Base-by-base conservation (phyloP, 2,113 vertebrate species). In the Haplochromis burtoni region DNA sequence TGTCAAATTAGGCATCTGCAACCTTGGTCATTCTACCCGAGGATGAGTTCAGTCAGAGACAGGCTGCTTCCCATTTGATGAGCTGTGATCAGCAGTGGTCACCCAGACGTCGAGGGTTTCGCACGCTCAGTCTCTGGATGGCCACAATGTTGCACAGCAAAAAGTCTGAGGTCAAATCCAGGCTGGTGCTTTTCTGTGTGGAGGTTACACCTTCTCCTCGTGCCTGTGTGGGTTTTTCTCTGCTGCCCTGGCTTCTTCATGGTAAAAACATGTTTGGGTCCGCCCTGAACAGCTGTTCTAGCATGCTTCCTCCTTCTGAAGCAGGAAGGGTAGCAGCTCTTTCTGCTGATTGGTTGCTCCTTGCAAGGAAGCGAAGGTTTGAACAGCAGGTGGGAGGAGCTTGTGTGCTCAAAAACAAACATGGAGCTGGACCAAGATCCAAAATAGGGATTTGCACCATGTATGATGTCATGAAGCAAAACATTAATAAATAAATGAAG, bases 341-440 rank as follows among this genome's bases (percentile, higher is more conserved):
- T 26, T 73, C 38, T 73, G 21, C 38, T 73, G 5, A 26, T 73
- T 73, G 38, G 66, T 16, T 71, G 66, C 13, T 14, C 38, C 66
- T 42, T 1, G 21, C 13, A 73, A 5, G 2, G 59, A 63, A 3
- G 38, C 45, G 33, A 4, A 9, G 38, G 21, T 17, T 45, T 73
- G 11, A 68, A 68, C 63, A 68, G 63, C 63, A 14, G 35, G 63
- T 68, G 21, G 21, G 38, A 26, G 38, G 38, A 73, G 66, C n/a
- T 68, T 40, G 3, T 21, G 35, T 40, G 63, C 63, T 14, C 66
- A 71, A 14, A 40, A 21, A 40, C 35, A 24, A 3, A 14, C n/a
- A 0, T 0, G 63, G 63, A 71, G n/a, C 66, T 0, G 12, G n/a
- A 9, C 35, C 4, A 10, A 24, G 4, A 73, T 73, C 21, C 66